Evolutionary conservation across 2,888 invertebrate species (phyloP).

Genomic region (Campoletis raptor): DNA sequence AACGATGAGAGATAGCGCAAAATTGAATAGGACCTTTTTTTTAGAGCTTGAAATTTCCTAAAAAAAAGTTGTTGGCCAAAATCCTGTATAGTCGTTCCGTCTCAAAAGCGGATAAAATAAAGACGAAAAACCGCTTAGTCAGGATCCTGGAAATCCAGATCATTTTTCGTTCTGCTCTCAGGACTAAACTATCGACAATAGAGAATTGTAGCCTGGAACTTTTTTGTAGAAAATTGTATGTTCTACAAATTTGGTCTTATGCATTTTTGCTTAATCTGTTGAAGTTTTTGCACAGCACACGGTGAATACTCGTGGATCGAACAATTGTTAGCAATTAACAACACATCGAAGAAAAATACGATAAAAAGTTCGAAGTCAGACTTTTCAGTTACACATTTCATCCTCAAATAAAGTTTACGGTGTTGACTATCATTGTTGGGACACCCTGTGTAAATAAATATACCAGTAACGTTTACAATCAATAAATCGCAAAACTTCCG

Average conservation of each 20-base stretch:
- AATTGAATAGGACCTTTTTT: neutral
- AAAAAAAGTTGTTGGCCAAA: neutral
- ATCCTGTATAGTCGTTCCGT: neutral
- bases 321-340: neutral
- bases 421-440: neutral
- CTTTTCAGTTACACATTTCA: neutral
- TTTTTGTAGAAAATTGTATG: neutral
- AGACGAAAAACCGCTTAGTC: neutral
- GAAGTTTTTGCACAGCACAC: neutral
- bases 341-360: neutral
- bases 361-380: neutral
- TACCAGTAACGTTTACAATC: slow-evolving; percentile 45
- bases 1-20: neutral
- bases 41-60: neutral
- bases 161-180: neutral
- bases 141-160: neutral
- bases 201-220: neutral
- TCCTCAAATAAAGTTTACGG: neutral
- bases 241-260: neutral
- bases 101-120: neutral
- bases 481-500: slow-evolving; percentile 57
- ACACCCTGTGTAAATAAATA: slow-evolving; percentile 13
- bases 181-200: neutral
- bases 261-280: neutral
- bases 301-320: neutral